These are phyloP conservation scores for Meteorus sp. DNA, from an alignment of 1,140 invertebrate species.

Conservation along the genomic window DNA sequence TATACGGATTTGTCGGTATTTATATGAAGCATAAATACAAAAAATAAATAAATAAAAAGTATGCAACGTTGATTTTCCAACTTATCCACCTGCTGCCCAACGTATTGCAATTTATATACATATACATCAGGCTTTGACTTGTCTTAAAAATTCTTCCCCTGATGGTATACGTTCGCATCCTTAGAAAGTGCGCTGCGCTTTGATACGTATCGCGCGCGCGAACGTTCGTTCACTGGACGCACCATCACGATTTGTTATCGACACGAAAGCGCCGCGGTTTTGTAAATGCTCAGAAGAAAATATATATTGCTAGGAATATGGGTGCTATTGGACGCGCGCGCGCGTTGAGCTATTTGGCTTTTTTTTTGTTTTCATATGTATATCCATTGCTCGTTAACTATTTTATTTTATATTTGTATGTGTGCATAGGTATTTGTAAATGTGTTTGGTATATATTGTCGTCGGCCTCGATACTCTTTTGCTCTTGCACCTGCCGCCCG, in stretches of 20 bases:
- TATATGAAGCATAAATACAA: neutral
- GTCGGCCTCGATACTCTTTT: constrained; percentile 19
- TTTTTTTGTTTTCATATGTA: neutral
- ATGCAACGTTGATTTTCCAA: neutral
- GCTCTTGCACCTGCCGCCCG: constrained; percentile 25
- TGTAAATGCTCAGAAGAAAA: neutral
- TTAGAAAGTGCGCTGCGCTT: constrained; percentile 13
- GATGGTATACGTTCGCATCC: constrained; percentile 18
- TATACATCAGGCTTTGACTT: too few species aligned
- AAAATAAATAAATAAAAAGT: neutral
- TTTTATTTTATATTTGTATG: too few species aligned
- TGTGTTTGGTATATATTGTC: too few species aligned
- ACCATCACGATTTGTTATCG: constrained; percentile 27
- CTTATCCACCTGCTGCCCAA: neutral
- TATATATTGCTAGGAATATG: neutral
- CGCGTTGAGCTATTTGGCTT: neutral
- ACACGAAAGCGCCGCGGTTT: constrained; percentile 10
- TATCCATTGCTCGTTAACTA: neutral
- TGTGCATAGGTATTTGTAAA: too few species aligned
- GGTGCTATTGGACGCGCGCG: neutral
- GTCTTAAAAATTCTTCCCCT: neutral
- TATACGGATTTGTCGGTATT: neutral
- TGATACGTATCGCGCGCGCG: constrained; percentile 19
- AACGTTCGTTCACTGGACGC: too few species aligned
- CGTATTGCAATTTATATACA: too few species aligned